Conservation (phyloP, 2,888 invertebrate genomes). For the Thymelicus lineola region DNA sequence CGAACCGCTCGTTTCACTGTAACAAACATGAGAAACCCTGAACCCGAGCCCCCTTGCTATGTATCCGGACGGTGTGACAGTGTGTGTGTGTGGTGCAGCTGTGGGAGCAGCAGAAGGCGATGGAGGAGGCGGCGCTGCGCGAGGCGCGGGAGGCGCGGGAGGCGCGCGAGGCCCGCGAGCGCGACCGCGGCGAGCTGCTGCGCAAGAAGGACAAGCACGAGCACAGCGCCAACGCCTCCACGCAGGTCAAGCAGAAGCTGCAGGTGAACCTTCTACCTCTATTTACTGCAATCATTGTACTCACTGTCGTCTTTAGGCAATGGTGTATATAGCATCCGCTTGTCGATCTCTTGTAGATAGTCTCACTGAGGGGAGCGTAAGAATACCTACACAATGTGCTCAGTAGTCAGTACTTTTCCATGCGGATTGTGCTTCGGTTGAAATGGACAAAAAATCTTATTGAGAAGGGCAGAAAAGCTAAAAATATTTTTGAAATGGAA, state of each 20-base stretch:
- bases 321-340: too few relatives aligned
- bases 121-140: conserved; percentile 92
- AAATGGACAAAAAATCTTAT: too few relatives aligned
- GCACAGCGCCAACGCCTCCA: conserved; percentile 97
- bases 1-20: not conserved
- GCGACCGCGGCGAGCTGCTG: conserved; percentile 93
- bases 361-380: too few relatives aligned
- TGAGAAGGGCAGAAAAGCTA: too few relatives aligned
- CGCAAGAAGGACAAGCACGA: conserved; percentile 97
- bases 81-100: conserved; percentile 81
- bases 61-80: not conserved
- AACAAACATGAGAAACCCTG: too few relatives aligned
- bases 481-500: too few relatives aligned
- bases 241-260: conserved; percentile 97
- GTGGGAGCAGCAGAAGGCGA: conserved; percentile 95
- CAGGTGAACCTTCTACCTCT: conserved; percentile 84
- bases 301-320: too few relatives aligned
- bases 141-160: conserved; percentile 90
- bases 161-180: conserved; percentile 89
- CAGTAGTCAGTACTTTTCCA: too few relatives aligned
- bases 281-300: too few relatives aligned
- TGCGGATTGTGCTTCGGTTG: too few relatives aligned
- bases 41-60: too few relatives aligned
- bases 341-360: too few relatives aligned
- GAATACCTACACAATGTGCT: conserved; percentile 11